Percentiles rank a stretch among this genome's conserved stretches.
Evolutionary conservation across 2,888 invertebrate species (phyloP).

Genomic region (Ypsolopha sequella): DNA sequence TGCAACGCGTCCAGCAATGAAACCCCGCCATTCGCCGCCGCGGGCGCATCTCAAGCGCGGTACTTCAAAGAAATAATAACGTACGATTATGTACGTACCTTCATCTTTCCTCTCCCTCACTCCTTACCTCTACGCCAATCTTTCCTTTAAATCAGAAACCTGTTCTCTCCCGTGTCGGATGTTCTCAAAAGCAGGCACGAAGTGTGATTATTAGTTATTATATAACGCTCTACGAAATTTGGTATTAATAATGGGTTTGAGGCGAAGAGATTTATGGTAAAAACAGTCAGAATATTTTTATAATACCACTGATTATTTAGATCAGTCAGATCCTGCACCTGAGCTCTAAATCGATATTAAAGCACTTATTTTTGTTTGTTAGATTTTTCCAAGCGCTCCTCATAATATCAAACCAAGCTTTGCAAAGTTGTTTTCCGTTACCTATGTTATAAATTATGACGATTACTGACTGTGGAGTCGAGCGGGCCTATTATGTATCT

Average conservation of each 20-base stretch:
- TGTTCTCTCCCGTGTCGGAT: conserved; percentile 48
- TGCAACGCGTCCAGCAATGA: not conserved
- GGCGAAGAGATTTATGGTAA: conserved; percentile 20
- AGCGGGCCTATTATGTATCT: too few species aligned
- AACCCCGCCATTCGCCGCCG: not conserved
- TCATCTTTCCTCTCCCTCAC: conserved; percentile 26
- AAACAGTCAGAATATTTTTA: conserved; percentile 4
- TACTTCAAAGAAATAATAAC: conserved; percentile 59
- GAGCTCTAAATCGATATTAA: too few species aligned
- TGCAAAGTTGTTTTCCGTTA: too few species aligned
- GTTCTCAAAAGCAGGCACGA: conserved; percentile 48
- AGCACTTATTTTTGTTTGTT: too few species aligned
- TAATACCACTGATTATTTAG: not conserved
- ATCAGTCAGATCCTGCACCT: too few species aligned
- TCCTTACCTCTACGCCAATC: conserved; percentile 45
- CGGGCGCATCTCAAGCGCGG: conserved; percentile 18
- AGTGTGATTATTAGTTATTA: conserved; percentile 56
- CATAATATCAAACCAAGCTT: too few species aligned
- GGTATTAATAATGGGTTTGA: conserved; percentile 30
- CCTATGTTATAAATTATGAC: too few species aligned
- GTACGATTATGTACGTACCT: conserved; percentile 46
- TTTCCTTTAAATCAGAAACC: conserved; percentile 44
- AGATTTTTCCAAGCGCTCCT: too few species aligned
- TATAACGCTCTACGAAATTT: conserved; percentile 33
- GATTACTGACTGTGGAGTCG: too few species aligned